phyloP scores from a whole-genome alignment of 2,113 vertebrate species.

The Ardeotis arabs region DNA sequence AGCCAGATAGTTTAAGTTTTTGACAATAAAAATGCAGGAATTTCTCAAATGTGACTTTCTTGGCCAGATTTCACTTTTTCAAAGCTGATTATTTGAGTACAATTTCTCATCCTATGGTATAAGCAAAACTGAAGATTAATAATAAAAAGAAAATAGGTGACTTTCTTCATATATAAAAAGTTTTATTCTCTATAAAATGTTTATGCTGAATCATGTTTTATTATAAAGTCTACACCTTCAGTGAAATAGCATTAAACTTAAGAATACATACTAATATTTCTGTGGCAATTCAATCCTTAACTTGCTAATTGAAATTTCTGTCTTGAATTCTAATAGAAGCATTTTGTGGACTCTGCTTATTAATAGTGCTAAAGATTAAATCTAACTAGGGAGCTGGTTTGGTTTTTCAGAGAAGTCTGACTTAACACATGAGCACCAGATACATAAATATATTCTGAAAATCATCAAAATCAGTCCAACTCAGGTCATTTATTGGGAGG shows the following conservation, averaged over 20 bases:
- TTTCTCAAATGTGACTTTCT: not conserved
- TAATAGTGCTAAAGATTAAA: conserved; percentile 6
- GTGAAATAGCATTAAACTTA: not conserved
- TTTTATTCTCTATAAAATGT: not conserved
- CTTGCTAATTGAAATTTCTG: conserved; percentile 21
- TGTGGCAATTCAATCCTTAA: not conserved
- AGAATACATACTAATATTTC: not conserved
- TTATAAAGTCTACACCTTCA: not conserved
- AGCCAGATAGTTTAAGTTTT: not conserved
- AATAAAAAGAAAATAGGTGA: not conserved
- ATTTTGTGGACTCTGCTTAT: not conserved
- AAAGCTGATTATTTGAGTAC: not conserved
- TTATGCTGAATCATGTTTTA: conserved; percentile 19
- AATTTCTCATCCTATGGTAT: not conserved
- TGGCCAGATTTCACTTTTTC: not conserved
- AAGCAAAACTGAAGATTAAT: not conserved
- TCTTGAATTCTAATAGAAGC: conserved; percentile 12
- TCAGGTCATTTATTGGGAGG: not conserved
- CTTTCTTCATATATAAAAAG: not conserved
- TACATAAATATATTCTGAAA: not conserved
- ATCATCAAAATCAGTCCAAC: not conserved
- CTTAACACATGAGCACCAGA: not conserved
- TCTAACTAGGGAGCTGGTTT: not conserved
- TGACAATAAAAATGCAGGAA: not conserved
- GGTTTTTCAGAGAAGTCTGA: not conserved